phyloP scores from a whole-genome alignment of 2,113 vertebrate species.

The Andinoacara biseriatus region DNA sequence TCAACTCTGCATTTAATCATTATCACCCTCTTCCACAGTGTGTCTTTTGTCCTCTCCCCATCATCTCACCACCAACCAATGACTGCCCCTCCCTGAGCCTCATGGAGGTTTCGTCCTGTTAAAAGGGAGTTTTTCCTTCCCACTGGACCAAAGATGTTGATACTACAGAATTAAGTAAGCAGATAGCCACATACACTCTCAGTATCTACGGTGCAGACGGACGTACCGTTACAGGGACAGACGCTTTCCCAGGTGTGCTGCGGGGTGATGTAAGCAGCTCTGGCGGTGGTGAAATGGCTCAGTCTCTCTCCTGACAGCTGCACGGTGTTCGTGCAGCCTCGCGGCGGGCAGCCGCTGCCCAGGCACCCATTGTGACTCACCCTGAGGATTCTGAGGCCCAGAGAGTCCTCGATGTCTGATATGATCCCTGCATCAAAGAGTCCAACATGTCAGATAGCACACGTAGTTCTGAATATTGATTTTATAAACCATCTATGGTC shows the following conservation, averaged over 20 bases:
- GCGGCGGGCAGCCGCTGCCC: conserved; percentile 81
- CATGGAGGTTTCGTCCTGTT: no score
- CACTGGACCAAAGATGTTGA: no score
- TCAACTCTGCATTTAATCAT: no score
- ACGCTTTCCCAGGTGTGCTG: conserved; percentile 86
- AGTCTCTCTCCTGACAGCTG: conserved; percentile 80
- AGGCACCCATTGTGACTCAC: conserved; percentile 84
- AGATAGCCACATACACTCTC: background rate
- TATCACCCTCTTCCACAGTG: no score
- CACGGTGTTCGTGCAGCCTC: conserved; percentile 86
- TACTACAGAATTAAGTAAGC: no score
- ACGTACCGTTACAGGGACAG: conserved; percentile 92
- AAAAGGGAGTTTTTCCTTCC: no score
- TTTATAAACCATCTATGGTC: background rate
- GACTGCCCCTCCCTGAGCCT: no score
- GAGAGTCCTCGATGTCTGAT: conserved; percentile 81
- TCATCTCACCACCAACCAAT: no score
- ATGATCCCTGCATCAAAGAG: conserved; percentile 59
- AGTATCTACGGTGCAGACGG: background rate
- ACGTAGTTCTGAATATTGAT: background rate
- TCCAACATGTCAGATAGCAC: background rate
- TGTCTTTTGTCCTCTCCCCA: no score
- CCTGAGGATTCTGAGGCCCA: conserved; percentile 84
- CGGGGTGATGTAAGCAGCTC: conserved; percentile 90
- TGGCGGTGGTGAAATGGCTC: conserved; percentile 88